Percentiles rank a stretch among this genome's conserved stretches.
phyloP scores from a whole-genome alignment of 2,797 vertebrate genomes.

The Meriones psammophilus region DNA sequence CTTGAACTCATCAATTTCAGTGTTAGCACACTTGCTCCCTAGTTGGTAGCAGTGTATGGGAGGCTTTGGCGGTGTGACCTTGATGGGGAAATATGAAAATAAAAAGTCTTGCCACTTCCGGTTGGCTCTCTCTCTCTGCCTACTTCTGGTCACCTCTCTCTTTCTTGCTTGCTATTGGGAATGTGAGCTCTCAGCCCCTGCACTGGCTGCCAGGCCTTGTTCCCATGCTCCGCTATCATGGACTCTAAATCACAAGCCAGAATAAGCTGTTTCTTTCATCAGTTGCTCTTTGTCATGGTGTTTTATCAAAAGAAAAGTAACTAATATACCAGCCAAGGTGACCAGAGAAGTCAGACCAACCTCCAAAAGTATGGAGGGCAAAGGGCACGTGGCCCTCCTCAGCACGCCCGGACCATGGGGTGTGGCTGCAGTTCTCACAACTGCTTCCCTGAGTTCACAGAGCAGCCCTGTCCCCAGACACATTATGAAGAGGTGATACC shows the following conservation, averaged over 20 bases:
- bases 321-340: background rate
- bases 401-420: background rate
- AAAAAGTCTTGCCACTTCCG: no score
- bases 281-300: background rate
- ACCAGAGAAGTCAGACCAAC: slow-evolving; percentile 47
- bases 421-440: background rate
- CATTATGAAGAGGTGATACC: slow-evolving; percentile 42
- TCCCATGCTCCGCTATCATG: background rate
- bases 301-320: background rate
- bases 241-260: background rate
- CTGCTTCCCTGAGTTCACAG: slow-evolving; percentile 28
- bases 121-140: background rate
- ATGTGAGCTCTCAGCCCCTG: background rate
- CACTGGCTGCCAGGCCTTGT: background rate
- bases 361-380: background rate
- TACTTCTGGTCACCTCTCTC: background rate
- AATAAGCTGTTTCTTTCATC: background rate
- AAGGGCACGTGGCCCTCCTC: no score
- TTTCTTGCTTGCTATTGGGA: background rate
- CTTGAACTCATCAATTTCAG: background rate
- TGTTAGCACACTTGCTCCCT: background rate
- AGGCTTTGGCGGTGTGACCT: background rate
- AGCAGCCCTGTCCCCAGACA: background rate
- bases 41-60: background rate
- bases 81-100: background rate